These are phyloP conservation scores for Pegoplata infirma DNA, from an alignment of 2,888 invertebrate genomes.

Conservation along the genomic window DNA sequence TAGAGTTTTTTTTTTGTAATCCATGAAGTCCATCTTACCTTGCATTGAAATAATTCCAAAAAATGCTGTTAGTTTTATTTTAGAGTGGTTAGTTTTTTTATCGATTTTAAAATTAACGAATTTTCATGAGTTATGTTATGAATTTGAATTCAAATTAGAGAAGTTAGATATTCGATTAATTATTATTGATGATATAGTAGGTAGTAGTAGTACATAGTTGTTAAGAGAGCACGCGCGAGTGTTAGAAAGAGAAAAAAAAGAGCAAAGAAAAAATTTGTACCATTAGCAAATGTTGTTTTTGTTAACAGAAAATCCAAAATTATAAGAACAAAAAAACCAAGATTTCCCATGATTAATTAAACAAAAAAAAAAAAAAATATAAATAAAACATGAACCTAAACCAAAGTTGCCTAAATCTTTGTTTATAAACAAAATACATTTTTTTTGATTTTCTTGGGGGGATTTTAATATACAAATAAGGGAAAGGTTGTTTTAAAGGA, in stretches of 20 bases:
- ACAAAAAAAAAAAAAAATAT: too few relatives aligned
- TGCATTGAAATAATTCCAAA: constrained; percentile 99
- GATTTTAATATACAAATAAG: constrained; percentile 69
- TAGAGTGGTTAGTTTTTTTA: constrained; percentile 51
- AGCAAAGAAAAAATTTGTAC: constrained; percentile 65
- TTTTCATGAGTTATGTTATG: neutral
- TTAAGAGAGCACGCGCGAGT: constrained; percentile 68
- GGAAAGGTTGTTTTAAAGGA: constrained; percentile 63
- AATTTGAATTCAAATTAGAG: constrained; percentile 45
- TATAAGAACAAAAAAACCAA: constrained; percentile 37
- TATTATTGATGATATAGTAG: constrained; percentile 60
- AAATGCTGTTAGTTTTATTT: constrained; percentile 86
- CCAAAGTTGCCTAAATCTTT: constrained; percentile 30
- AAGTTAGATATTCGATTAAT: constrained; percentile 61
- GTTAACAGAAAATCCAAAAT: constrained; percentile 37
- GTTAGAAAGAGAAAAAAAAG: constrained; percentile 70
- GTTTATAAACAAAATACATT: constrained; percentile 57
- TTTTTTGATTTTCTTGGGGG: constrained; percentile 69
- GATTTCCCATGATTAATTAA: constrained; percentile 40
- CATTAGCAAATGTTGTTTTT: constrained; percentile 64
- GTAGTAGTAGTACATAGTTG: constrained; percentile 53
- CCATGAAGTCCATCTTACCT: constrained; percentile 85
- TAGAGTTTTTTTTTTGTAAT: constrained; percentile 72
- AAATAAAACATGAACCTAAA: constrained; percentile 41
- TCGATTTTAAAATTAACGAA: constrained; percentile 27